Percentiles rank a stretch among this genome's conserved stretches.
Evolutionary conservation across 1,140 invertebrate genomes (phyloP).

Genomic region (Drosophila willistoni): DNA sequence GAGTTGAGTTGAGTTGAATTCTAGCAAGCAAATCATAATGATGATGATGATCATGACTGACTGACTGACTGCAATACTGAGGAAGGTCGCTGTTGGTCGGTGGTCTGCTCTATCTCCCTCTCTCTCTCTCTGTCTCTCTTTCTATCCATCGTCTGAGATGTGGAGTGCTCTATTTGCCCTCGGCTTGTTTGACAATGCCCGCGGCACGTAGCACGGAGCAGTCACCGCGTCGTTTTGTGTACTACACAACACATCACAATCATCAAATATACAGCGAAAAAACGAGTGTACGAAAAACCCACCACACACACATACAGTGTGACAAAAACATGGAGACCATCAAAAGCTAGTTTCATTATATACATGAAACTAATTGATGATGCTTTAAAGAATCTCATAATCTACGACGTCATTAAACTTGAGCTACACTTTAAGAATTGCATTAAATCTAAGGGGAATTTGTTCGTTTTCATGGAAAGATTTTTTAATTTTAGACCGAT

Average conservation of each 20-base stretch:
- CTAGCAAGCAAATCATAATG: conserved; percentile 24
- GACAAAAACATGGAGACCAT: conserved; percentile 2
- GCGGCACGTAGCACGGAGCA: conserved; percentile 74
- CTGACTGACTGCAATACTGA: conserved; percentile 18
- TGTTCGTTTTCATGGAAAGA: too few species aligned
- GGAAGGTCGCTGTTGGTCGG: conserved; percentile 38
- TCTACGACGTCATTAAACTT: too few species aligned
- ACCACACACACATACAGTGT: conserved; percentile 7
- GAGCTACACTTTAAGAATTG: too few species aligned
- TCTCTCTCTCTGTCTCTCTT: neutral
- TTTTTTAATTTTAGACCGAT: too few species aligned
- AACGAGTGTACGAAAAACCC: conserved; percentile 22
- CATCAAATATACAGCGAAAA: conserved; percentile 62
- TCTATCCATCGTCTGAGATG: neutral
- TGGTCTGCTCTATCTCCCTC: conserved; percentile 30
- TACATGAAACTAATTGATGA: too few species aligned
- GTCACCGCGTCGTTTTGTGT: conserved; percentile 69
- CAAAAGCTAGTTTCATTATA: neutral
- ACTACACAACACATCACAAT: conserved; percentile 56
- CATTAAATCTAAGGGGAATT: too few species aligned
- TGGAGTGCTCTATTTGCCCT: conserved; percentile 54
- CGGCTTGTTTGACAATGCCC: conserved; percentile 74
- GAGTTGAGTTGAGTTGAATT: conserved; percentile 36
- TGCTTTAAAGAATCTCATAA: too few species aligned
- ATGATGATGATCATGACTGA: conserved; percentile 42